These are phyloP conservation scores for Coenobita brevimanus DNA, from an alignment of 1,140 invertebrate species.

Conservation along the genomic window DNA sequence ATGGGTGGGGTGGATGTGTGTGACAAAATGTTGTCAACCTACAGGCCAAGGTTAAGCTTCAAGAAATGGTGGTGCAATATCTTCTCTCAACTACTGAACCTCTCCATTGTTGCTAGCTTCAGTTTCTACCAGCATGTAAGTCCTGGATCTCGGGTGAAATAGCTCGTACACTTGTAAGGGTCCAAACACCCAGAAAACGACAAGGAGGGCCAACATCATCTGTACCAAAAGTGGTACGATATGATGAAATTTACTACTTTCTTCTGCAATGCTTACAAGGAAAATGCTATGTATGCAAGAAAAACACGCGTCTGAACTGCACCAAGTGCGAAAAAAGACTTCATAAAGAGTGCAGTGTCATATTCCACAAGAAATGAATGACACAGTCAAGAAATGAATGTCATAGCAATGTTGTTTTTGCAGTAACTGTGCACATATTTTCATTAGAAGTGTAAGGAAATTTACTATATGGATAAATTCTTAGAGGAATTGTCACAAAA, in stretches of 20 bases:
- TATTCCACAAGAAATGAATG: not conserved
- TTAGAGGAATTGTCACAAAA: not conserved
- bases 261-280: not conserved
- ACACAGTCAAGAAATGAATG: not conserved
- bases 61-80: not conserved
- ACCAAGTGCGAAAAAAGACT: too few relatives aligned
- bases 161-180: not conserved
- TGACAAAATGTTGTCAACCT: not conserved
- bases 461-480: not conserved
- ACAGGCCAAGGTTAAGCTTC: not conserved
- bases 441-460: not conserved
- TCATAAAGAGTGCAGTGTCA: not conserved
- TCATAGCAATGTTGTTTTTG: not conserved
- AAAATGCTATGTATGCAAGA: too few relatives aligned
- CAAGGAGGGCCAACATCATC: too few relatives aligned
- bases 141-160: not conserved
- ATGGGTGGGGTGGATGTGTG: too few relatives aligned
- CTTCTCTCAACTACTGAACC: not conserved
- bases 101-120: not conserved
- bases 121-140: slow-evolving; percentile 5
- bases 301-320: too few relatives aligned
- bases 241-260: not conserved
- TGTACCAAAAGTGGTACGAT: not conserved
- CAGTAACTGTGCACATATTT: not conserved
- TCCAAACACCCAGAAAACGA: too few relatives aligned